Evolutionary conservation across 2,113 vertebrate genomes (phyloP).

Genomic region (Asarcornis scutulata): DNA sequence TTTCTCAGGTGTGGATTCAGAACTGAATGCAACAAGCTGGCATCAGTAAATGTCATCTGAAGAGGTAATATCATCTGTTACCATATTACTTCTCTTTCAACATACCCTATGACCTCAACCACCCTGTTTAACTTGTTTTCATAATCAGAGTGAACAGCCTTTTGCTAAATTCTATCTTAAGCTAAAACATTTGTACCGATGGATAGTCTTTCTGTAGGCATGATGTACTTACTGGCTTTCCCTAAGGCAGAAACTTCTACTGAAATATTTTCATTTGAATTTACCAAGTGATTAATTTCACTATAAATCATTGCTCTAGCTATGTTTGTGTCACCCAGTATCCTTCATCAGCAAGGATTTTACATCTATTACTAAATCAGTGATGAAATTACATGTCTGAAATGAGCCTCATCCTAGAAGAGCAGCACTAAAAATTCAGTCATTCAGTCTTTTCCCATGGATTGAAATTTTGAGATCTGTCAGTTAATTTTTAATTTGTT

Average conservation of each 20-base stretch:
- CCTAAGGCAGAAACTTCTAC: neutral
- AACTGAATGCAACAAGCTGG: neutral
- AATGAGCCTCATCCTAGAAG: neutral
- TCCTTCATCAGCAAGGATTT: neutral
- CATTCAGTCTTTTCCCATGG: neutral
- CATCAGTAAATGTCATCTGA: neutral
- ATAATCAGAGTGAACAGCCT: neutral
- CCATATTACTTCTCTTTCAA: constrained; percentile 11
- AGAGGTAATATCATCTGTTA: constrained; percentile 8
- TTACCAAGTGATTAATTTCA: neutral
- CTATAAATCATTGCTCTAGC: neutral
- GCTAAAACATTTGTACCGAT: neutral
- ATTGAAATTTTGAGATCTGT: neutral
- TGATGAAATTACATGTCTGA: neutral
- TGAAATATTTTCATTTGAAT: neutral
- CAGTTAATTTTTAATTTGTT: neutral
- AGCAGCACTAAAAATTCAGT: neutral
- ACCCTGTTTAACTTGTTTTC: neutral
- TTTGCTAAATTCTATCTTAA: neutral
- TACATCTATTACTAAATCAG: neutral
- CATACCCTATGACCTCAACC: neutral
- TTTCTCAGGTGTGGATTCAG: constrained; percentile 3
- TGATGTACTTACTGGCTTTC: neutral
- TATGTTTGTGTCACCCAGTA: neutral
- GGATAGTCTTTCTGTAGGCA: neutral